A percentile compares a stretch with the other conserved stretches of the same genome.
These are phyloP conservation scores for Cryptocephalus moraei DNA, from an alignment of 2,888 invertebrate species.

Conservation along the genomic window DNA sequence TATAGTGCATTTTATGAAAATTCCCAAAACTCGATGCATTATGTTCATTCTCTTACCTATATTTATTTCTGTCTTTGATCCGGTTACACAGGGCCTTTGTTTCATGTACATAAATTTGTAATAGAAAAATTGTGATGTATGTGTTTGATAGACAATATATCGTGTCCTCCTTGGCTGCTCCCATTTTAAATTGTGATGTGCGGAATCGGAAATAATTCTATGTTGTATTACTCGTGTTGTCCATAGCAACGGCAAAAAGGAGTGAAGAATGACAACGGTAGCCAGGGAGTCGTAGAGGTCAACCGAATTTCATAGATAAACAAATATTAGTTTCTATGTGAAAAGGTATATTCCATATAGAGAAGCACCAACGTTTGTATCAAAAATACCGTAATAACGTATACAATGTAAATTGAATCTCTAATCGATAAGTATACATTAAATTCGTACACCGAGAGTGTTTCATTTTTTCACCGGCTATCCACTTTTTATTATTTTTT, in stretches of 20 bases:
- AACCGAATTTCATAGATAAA: not conserved
- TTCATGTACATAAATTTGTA: conserved; percentile 33
- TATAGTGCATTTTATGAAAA: conserved; percentile 21
- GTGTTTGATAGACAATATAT: conserved; percentile 38
- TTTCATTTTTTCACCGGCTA: conserved; percentile 10
- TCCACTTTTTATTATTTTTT: too few species aligned
- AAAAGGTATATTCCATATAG: conserved; percentile 25
- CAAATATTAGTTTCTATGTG: conserved; percentile 7
- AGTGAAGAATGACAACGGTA: conserved; percentile 8
- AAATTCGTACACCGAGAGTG: conserved; percentile 19
- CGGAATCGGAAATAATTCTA: conserved; percentile 1
- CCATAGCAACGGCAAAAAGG: too few species aligned
- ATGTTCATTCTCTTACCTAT: conserved; percentile 12
- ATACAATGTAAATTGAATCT: conserved; percentile 33
- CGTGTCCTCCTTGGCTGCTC: conserved; percentile 32
- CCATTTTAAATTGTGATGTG: conserved; percentile 11
- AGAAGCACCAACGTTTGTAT: conserved; percentile 40
- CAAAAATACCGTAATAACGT: conserved; percentile 23
- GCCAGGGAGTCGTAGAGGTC: conserved; percentile 21
- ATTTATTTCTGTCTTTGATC: conserved; percentile 19
- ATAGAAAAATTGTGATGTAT: conserved; percentile 38
- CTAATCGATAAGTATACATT: conserved; percentile 31
- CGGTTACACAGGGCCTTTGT: conserved; percentile 33
- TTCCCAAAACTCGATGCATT: conserved; percentile 12
- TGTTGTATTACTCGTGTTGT: too few species aligned